phyloP scores from a whole-genome alignment of 2,888 invertebrate genomes.

The Steromphala cineraria region DNA sequence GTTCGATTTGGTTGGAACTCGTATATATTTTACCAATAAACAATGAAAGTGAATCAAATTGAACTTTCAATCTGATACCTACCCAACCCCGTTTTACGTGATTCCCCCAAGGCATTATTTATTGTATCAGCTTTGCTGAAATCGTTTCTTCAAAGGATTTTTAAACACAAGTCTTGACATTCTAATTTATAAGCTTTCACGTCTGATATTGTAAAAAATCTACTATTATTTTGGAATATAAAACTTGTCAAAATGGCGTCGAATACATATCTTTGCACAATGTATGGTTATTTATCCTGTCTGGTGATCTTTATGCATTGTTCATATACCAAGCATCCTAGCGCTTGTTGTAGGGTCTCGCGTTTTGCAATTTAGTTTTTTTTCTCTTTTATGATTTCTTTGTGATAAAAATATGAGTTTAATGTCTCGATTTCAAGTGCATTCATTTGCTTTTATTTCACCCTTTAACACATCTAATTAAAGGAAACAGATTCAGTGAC shows the following conservation, averaged over 20 bases:
- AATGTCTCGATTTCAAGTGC: background rate
- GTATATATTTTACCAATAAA: no score
- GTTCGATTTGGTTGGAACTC: no score
- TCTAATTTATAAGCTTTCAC: no score
- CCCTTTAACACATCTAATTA: background rate
- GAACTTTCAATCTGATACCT: no score
- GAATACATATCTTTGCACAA: background rate
- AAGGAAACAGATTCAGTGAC: background rate
- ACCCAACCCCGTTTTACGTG: no score
- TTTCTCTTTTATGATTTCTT: background rate
- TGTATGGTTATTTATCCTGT: background rate
- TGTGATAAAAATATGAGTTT: background rate
- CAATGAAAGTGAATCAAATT: no score
- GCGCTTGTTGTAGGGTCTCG: background rate
- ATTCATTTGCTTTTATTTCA: background rate
- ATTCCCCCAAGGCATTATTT: no score
- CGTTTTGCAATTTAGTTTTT: background rate
- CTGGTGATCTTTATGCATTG: background rate
- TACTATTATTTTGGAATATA: background rate
- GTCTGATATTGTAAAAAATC: no score
- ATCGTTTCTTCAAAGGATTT: no score
- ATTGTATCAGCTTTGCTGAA: no score
- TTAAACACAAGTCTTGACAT: no score
- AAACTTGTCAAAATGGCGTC: background rate
- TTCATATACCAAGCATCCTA: background rate